Evolutionary conservation across 30 jellyfish, hydroid and myxozoan species (phyloP).

Genomic region (Pelagia noctiluca): DNA sequence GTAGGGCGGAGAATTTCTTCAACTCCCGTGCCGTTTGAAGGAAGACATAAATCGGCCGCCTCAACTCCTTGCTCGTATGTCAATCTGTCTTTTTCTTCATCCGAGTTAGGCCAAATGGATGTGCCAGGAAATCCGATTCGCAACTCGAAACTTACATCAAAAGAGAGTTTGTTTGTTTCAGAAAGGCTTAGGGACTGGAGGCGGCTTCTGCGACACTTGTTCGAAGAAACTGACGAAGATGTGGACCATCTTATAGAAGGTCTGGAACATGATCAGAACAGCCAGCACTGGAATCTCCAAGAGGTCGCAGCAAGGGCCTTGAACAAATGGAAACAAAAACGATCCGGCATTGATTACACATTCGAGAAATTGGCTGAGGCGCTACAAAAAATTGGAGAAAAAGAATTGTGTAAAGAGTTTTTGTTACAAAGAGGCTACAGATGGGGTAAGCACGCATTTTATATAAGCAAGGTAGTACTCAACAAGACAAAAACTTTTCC

Average conservation of each 20-base stretch:
- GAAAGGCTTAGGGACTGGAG: constrained; percentile 32
- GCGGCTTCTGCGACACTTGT: constrained; percentile 20
- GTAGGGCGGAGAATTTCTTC: no score
- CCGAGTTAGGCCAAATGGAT: neutral
- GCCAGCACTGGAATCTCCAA: neutral
- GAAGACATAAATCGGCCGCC: neutral
- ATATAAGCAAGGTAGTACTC: neutral
- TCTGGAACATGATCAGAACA: neutral
- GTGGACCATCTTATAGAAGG: neutral
- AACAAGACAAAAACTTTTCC: neutral
- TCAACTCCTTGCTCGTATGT: constrained; percentile 30
- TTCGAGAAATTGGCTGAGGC: neutral
- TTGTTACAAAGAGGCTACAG: neutral
- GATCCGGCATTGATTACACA: constrained; percentile 15
- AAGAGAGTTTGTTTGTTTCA: constrained; percentile 36
- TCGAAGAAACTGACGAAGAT: constrained; percentile 13
- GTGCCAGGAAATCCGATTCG: no score
- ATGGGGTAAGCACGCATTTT: neutral
- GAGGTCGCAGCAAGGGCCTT: constrained; percentile 32
- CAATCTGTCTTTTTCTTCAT: constrained; percentile 5
- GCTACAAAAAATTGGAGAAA: constrained; percentile 8
- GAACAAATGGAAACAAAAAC: constrained; percentile 20
- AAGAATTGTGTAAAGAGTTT: neutral
- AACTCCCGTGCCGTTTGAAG: no score
- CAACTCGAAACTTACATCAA: neutral